These are phyloP conservation scores for Seira ritae DNA, from an alignment of 2,888 invertebrate species.

Conservation along the genomic window DNA sequence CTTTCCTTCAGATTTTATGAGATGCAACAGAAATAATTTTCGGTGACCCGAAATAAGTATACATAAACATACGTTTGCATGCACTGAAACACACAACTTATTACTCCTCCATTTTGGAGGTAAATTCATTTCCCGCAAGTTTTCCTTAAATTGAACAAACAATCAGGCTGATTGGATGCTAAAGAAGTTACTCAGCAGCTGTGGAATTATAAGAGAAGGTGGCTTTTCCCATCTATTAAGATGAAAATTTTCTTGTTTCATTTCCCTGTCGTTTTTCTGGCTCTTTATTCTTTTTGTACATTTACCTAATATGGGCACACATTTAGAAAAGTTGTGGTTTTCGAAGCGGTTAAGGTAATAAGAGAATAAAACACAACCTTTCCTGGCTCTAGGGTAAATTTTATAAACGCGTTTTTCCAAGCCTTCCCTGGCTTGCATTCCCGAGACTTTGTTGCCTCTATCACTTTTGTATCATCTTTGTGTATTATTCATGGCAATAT, in stretches of 20 bases:
- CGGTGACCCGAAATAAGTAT: neutral
- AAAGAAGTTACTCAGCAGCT: slow-evolving; percentile 9
- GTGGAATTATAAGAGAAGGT: neutral
- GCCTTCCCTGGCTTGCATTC: no score
- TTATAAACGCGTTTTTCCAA: no score
- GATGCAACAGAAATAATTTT: neutral
- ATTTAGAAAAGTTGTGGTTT: slow-evolving; percentile 5
- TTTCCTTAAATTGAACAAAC: slow-evolving; percentile 41
- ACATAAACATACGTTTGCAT: no score
- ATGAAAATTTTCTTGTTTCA: neutral
- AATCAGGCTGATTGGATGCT: slow-evolving; percentile 48
- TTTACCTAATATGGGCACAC: no score
- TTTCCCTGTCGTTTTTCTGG: neutral
- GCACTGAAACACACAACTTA: no score
- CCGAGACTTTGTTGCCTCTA: neutral
- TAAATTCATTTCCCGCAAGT: no score
- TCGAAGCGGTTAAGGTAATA: neutral
- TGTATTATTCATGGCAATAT: slow-evolving; percentile 20
- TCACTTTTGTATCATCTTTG: neutral
- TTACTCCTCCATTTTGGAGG: no score
- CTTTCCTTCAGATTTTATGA: neutral
- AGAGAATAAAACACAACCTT: neutral
- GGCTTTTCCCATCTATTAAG: neutral
- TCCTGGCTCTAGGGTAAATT: neutral
- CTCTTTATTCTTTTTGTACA: no score